phyloP scores from a whole-genome alignment of 2,113 vertebrate species.

The Hyaena hyaena region DNA sequence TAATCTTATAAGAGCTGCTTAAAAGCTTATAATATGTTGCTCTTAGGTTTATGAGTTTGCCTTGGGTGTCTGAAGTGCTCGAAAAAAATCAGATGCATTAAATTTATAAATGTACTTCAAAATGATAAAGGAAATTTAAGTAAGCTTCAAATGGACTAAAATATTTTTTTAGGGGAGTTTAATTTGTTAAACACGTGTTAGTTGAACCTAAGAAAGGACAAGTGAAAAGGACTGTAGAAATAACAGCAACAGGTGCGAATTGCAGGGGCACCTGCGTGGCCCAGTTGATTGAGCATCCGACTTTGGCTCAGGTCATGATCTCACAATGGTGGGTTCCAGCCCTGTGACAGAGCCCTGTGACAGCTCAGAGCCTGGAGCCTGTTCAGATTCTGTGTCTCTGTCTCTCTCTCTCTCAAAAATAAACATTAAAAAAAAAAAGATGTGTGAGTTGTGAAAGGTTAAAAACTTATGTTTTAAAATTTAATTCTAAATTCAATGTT shows the following conservation, averaged over 20 bases:
- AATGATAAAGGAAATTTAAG: not conserved
- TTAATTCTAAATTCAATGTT: not conserved
- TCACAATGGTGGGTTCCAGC: too few species aligned
- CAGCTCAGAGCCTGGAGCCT: too few species aligned
- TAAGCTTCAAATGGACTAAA: not conserved
- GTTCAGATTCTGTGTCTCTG: too few species aligned
- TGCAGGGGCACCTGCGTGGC: not conserved
- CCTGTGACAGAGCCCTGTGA: too few species aligned
- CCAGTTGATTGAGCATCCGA: too few species aligned
- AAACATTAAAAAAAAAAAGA: not conserved
- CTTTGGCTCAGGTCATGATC: too few species aligned
- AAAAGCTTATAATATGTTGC: not conserved
- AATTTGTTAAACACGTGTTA: not conserved
- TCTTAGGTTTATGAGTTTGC: slow-evolving; percentile 31
- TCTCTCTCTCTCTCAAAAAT: too few species aligned
- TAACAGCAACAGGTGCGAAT: not conserved
- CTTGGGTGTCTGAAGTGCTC: not conserved
- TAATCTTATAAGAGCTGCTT: not conserved
- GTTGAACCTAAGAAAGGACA: slow-evolving; percentile 14
- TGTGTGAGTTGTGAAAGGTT: not conserved
- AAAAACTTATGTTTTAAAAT: slow-evolving; percentile 7
- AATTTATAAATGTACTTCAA: slow-evolving; percentile 4
- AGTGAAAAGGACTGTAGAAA: not conserved
- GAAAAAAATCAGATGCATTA: not conserved
- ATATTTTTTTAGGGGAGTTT: slow-evolving; percentile 6